Percentiles rank a stretch among this genome's conserved stretches.
Conservation (phyloP, 2,888 invertebrate genomes). For the Subacronicta megacephala region DNA sequence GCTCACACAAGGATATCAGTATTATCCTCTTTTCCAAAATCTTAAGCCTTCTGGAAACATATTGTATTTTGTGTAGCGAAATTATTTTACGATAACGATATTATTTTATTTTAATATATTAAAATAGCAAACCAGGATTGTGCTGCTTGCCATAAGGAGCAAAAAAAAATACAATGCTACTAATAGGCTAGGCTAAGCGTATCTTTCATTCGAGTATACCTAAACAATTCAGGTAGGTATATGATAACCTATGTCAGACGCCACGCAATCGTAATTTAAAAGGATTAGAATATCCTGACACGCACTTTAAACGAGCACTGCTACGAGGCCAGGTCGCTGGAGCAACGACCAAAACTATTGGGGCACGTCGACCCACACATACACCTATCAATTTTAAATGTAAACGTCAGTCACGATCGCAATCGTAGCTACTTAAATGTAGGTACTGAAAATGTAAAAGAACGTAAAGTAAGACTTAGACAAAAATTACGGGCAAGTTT, state of each 20-base stretch:
- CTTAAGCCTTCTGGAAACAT: neutral
- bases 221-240: constrained; percentile 1
- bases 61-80: neutral
- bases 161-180: neutral
- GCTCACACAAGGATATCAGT: constrained; percentile 7
- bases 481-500: constrained; percentile 14
- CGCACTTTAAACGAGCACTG: constrained; percentile 27
- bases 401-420: constrained; percentile 29
- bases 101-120: neutral
- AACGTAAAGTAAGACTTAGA: constrained; percentile 11
- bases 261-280: constrained; percentile 28
- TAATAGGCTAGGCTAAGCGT: no score
- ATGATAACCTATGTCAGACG: constrained; percentile 5
- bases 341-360: constrained; percentile 33
- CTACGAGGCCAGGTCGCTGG: constrained; percentile 18
- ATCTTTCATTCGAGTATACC: no score
- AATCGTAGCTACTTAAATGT: constrained; percentile 17
- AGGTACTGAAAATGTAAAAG: constrained; percentile 12
- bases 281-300: constrained; percentile 36
- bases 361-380: constrained; percentile 24
- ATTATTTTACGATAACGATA: neutral
- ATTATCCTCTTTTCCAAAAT: neutral
- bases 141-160: neutral
- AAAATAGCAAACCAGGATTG: neutral
- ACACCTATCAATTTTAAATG: constrained; percentile 12